Evolutionary conservation across 1,140 invertebrate genomes (phyloP).

Genomic region (Oppia nitens): DNA sequence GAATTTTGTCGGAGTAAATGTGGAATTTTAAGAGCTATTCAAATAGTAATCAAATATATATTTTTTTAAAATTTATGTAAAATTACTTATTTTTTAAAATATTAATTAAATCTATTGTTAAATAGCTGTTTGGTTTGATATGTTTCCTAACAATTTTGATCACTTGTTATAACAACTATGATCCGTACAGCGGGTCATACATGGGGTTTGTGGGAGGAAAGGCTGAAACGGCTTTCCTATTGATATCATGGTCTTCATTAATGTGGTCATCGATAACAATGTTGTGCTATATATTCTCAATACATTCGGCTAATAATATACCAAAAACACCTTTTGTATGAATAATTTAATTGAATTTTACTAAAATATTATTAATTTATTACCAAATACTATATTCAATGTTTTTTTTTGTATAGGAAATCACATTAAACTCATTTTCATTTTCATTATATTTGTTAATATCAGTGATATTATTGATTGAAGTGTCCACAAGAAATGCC

Average conservation of each 20-base stretch:
- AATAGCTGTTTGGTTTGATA: not conserved
- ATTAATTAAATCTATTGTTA: not conserved
- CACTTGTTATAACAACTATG: not conserved
- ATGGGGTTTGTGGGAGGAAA: not conserved
- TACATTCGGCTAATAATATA: not conserved
- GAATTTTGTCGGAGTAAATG: not conserved
- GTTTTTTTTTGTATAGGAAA: not conserved
- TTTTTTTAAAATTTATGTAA: not conserved
- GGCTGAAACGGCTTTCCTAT: not conserved
- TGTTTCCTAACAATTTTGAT: not conserved
- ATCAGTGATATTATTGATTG: not conserved
- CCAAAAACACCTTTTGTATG: not conserved
- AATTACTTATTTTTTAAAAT: not conserved
- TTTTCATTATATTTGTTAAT: not conserved
- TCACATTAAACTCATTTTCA: not conserved
- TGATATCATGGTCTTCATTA: not conserved
- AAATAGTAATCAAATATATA: not conserved
- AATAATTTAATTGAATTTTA: not conserved
- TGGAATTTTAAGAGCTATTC: not conserved
- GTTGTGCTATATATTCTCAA: not conserved
- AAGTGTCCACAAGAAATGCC: not conserved
- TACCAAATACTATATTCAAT: no score
- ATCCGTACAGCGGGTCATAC: not conserved
- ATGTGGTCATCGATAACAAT: not conserved
- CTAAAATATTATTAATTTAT: not conserved